A percentile compares a stretch with the other conserved stretches of the same genome.
Evolutionary conservation across 2,113 vertebrate genomes (phyloP).

Genomic region (Hirundichthys speculiger): DNA sequence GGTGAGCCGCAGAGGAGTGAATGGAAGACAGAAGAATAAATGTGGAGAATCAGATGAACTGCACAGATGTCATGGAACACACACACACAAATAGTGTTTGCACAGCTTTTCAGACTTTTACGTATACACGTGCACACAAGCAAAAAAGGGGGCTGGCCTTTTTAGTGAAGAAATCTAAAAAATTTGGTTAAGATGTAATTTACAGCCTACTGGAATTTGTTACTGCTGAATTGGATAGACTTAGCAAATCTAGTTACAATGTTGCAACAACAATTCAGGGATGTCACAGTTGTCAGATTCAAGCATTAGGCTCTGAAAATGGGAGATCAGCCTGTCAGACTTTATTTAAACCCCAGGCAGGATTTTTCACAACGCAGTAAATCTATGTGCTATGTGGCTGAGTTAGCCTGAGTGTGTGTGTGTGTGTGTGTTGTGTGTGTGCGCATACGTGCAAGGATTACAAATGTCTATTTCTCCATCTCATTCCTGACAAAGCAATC

Average conservation of each 20-base stretch:
- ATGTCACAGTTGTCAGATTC: slow-evolving; percentile 56
- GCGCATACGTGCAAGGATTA: slow-evolving; percentile 11
- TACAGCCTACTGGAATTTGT: slow-evolving; percentile 21
- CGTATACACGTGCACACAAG: neutral
- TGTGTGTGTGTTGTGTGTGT: slow-evolving; percentile 1
- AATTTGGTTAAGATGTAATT: slow-evolving; percentile 25
- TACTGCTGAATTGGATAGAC: slow-evolving; percentile 34
- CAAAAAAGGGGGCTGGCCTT: no score
- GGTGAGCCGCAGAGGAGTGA: neutral
- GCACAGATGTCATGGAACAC: neutral
- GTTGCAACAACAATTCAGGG: slow-evolving; percentile 33
- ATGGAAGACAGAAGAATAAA: neutral
- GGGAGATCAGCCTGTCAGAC: slow-evolving; percentile 52
- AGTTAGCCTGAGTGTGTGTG: slow-evolving; percentile 3
- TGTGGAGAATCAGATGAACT: slow-evolving; percentile 17
- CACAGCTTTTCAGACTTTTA: neutral
- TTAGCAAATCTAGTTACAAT: slow-evolving; percentile 28
- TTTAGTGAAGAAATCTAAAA: neutral
- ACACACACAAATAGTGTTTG: neutral
- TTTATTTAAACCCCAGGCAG: slow-evolving; percentile 45
- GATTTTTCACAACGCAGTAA: slow-evolving; percentile 24
- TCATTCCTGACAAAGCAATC: slow-evolving; percentile 14
- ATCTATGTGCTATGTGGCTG: slow-evolving; percentile 18
- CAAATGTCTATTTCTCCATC: neutral
- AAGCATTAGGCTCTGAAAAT: slow-evolving; percentile 45